phyloP scores from a whole-genome alignment of 1,140 invertebrate genomes.

The Apolygus lucorum region DNA sequence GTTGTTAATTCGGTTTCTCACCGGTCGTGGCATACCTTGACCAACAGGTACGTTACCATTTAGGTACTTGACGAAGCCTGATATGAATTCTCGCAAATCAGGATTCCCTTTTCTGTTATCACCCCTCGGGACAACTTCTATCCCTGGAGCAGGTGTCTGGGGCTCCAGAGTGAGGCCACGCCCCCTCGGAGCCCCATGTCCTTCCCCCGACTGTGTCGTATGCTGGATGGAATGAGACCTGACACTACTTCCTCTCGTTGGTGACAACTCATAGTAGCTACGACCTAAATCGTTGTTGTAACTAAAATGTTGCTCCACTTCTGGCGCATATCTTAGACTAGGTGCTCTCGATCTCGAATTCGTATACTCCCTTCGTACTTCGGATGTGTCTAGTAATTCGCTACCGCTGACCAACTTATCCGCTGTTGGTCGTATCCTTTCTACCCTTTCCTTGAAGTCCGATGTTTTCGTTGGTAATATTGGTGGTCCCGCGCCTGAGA shows the following conservation, averaged over 20 bases:
- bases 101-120: slow-evolving; percentile 47
- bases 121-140: slow-evolving; percentile 48
- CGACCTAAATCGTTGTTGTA: slow-evolving; percentile 21
- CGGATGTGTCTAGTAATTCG: neutral
- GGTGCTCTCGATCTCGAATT: neutral
- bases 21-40: slow-evolving; percentile 37
- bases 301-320: slow-evolving; percentile 19
- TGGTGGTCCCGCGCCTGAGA: neutral
- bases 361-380: neutral
- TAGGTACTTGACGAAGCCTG: slow-evolving; percentile 76
- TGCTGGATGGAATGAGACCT: neutral
- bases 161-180: slow-evolving; percentile 18
- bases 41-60: slow-evolving; percentile 62
- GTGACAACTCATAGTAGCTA: slow-evolving; percentile 14
- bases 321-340: slow-evolving; percentile 5
- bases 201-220: slow-evolving; percentile 26
- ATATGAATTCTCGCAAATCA: slow-evolving; percentile 84
- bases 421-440: neutral
- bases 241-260: slow-evolving; percentile 10
- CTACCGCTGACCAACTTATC: neutral
- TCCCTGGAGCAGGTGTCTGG: slow-evolving; percentile 55
- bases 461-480: neutral
- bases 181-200: slow-evolving; percentile 21
- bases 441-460: neutral
- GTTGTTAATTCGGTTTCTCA: slow-evolving; percentile 71